Conservation (phyloP, 2,888 invertebrate genomes). For the Carabus problematicus region DNA sequence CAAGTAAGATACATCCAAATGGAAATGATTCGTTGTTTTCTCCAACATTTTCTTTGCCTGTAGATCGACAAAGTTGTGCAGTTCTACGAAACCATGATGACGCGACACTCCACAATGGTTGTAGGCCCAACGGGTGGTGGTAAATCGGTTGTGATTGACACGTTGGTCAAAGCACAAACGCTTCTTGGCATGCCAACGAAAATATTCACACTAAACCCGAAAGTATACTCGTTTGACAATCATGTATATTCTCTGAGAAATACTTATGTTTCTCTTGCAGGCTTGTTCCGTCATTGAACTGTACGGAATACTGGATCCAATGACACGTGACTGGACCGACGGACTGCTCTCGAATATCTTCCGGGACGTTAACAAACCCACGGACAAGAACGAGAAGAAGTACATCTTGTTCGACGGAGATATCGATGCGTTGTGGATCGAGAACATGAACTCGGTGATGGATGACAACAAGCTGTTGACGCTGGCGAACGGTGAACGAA, state of each 20-base stretch:
- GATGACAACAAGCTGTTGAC: conserved; percentile 92
- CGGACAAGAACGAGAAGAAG: conserved; percentile 72
- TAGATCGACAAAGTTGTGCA: conserved; percentile 89
- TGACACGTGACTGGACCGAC: conserved; percentile 91
- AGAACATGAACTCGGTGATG: conserved; percentile 98
- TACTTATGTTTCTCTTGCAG: no score
- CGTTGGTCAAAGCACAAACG: conserved; percentile 80
- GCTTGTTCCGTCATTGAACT: conserved; percentile 89
- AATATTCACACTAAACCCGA: conserved; percentile 83
- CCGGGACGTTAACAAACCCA: conserved; percentile 85
- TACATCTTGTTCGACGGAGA: conserved; percentile 94
- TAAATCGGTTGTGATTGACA: conserved; percentile 84
- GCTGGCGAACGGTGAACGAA: conserved; percentile 88
- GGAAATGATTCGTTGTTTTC: no score
- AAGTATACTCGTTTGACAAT: no score
- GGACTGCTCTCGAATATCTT: conserved; percentile 91
- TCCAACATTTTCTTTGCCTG: no score
- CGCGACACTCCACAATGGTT: conserved; percentile 89
- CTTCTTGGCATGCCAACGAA: conserved; percentile 80
- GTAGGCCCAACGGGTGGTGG: conserved; percentile 94
- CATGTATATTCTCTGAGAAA: no score
- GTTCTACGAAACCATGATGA: conserved; percentile 94
- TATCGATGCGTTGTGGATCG: conserved; percentile 94
- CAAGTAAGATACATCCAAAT: conserved; percentile 66
- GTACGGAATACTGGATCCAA: conserved; percentile 86